These are phyloP conservation scores for Tinea pellionella DNA, from an alignment of 2,888 invertebrate species.

Conservation along the genomic window DNA sequence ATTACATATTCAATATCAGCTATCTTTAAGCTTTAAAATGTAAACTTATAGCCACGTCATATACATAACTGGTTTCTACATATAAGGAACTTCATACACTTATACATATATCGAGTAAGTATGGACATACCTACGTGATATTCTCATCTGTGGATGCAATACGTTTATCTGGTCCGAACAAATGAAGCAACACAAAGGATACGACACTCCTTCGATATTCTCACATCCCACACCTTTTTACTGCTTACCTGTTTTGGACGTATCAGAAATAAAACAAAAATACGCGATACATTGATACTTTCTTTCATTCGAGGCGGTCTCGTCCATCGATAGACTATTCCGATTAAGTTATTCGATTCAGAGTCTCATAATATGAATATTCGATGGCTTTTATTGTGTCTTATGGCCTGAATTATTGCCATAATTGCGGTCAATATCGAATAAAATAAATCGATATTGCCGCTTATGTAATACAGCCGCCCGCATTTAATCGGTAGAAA, in stretches of 20 bases:
- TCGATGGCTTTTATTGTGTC: constrained; percentile 39
- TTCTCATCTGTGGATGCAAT: background rate
- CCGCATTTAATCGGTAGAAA: constrained; percentile 35
- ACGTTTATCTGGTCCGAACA: constrained; percentile 36
- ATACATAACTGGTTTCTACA: constrained; percentile 37
- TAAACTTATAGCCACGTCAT: constrained; percentile 29
- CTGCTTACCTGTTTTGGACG: constrained; percentile 29
- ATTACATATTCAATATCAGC: constrained; percentile 45
- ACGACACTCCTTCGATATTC: constrained; percentile 40
- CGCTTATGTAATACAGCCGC: constrained; percentile 62
- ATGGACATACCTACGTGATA: background rate
- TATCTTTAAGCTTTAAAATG: constrained; percentile 31
- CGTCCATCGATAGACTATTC: constrained; percentile 12
- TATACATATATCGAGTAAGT: background rate
- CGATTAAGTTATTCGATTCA: constrained; percentile 55
- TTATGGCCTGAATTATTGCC: constrained; percentile 60
- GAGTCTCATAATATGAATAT: constrained; percentile 50
- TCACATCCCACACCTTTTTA: constrained; percentile 37
- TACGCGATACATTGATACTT: background rate
- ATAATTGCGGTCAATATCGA: constrained; percentile 59
- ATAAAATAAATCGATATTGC: constrained; percentile 63
- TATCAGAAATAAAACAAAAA: constrained; percentile 2
- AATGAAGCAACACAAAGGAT: constrained; percentile 20
- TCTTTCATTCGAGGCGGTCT: background rate
- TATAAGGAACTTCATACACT: background rate